Evolutionary conservation across 1,140 invertebrate species (phyloP), one percentile per base, ranked within the genome.

Genomic region (Cardiocondyla obscurior): DNA sequence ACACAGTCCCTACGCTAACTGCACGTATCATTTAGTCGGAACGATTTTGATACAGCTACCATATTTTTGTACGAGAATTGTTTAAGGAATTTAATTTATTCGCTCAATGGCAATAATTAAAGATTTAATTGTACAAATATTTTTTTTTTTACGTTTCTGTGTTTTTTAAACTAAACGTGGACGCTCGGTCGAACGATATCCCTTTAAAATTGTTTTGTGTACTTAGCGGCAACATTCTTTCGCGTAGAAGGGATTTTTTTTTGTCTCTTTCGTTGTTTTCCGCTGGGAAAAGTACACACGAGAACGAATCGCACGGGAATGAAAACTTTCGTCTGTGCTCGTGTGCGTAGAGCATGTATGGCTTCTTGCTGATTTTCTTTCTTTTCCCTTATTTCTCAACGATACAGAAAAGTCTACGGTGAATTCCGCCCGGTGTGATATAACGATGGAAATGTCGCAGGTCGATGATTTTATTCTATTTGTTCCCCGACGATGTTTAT

Each of bases 211-310:
- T 33, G 51, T 57, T 57, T 72, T 33, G 69, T 55, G 33, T 4
- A 57, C 33, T 57, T 73, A 58, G 22, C 1, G 39, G 25, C 19
- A 73, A 58, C 36, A 16, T 73, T 57, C 4, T 0, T 28, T 22
- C 8, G 25, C 36, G 36, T 28, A 39, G 70, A 12, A 39, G n/a
- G 25, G 22, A 73, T 73, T 73, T 73, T 73, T 73, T 73, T 25
- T 73, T 42, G 69, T 8, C 28, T 36, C 69, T n/a, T 25, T 73
- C 25, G 4, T 39, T 44, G 51, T 58, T 58, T n/a, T 30, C 22
- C 44, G 16, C 33, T 44, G 57, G 1, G 51, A 51, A 28, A 57
- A 39, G 7, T 73, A 19, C 25, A 73, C 51, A 16, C 16, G 19
- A 39, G 51, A 53, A 36, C 8, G 70, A 33, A 39, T 73, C 53